phyloP scores from a whole-genome alignment of 2,797 vertebrate genomes.

The Tokudaia tokunoshimensis region DNA sequence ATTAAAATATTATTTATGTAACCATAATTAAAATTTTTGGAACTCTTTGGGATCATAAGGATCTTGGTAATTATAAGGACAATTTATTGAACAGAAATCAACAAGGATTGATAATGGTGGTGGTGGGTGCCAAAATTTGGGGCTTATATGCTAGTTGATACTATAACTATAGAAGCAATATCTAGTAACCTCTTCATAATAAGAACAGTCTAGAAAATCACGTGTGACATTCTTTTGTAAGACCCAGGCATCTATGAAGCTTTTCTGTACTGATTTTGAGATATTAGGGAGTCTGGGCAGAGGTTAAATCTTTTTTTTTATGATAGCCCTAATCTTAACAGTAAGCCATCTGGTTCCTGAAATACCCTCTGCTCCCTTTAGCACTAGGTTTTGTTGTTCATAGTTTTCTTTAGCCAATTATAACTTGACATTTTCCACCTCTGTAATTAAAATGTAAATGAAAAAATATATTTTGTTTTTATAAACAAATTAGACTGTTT shows the following conservation, averaged over 20 bases:
- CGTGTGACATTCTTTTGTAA: conserved; percentile 43
- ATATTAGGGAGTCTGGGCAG: not conserved
- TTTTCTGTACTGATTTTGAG: conserved; percentile 65
- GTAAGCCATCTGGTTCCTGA: conserved; percentile 71
- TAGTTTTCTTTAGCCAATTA: conserved; percentile 87
- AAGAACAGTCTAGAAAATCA: conserved; percentile 57
- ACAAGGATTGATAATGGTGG: conserved; percentile 36
- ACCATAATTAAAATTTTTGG: conserved; percentile 49
- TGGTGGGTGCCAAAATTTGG: not conserved
- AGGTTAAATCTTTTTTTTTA: conserved; percentile 23
- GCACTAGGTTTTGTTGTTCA: conserved; percentile 83
- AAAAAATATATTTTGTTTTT: conserved; percentile 86
- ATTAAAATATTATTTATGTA: conserved; percentile 63
- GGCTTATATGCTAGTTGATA: not conserved
- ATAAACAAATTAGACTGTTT: conserved; percentile 84
- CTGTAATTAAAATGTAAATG: conserved; percentile 90
- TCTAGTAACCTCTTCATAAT: not conserved
- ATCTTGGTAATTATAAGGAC: conserved; percentile 44
- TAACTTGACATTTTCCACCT: conserved; percentile 87
- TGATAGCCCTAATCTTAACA: conserved; percentile 68
- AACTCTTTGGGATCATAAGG: conserved; percentile 25
- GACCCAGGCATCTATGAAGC: not conserved
- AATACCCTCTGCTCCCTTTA: conserved; percentile 76
- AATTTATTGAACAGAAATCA: conserved; percentile 48
- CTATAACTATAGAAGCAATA: conserved; percentile 15